Conservation (phyloP, 2,113 vertebrate genomes). For the Brachyistius frenatus region DNA sequence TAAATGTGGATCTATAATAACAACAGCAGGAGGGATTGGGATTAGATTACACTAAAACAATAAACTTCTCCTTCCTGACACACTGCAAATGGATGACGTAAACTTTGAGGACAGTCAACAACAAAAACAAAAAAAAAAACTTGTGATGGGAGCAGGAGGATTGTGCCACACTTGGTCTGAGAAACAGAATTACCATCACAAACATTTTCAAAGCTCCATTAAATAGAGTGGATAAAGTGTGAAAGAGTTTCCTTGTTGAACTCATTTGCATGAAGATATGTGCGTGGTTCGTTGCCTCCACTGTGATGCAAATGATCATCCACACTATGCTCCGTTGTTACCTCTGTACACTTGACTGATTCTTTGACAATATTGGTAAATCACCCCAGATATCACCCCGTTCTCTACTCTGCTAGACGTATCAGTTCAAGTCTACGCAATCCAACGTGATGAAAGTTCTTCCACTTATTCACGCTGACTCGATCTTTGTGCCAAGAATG, state of each 20-base stretch:
- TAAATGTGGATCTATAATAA: too few species aligned
- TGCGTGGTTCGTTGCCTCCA: background rate
- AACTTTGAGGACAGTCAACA: background rate
- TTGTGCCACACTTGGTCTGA: background rate
- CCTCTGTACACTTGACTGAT: background rate
- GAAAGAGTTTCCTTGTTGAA: background rate
- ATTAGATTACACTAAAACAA: too few species aligned
- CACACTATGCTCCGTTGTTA: background rate
- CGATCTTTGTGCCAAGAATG: background rate
- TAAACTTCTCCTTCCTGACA: background rate
- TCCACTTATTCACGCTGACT: conserved; percentile 42
- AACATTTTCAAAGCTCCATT: background rate
- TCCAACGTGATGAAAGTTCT: conserved; percentile 27
- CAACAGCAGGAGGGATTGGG: too few species aligned
- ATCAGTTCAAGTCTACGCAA: background rate
- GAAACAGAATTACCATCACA: background rate
- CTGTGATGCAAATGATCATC: background rate
- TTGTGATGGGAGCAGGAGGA: background rate
- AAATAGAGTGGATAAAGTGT: too few species aligned
- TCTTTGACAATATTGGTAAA: background rate
- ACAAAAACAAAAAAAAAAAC: too few species aligned
- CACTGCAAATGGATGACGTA: background rate
- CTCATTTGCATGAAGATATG: background rate
- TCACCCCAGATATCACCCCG: background rate
- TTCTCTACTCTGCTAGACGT: background rate